These are phyloP conservation scores for Kradibia gibbosae DNA, from an alignment of 1,140 invertebrate species.

Conservation along the genomic window DNA sequence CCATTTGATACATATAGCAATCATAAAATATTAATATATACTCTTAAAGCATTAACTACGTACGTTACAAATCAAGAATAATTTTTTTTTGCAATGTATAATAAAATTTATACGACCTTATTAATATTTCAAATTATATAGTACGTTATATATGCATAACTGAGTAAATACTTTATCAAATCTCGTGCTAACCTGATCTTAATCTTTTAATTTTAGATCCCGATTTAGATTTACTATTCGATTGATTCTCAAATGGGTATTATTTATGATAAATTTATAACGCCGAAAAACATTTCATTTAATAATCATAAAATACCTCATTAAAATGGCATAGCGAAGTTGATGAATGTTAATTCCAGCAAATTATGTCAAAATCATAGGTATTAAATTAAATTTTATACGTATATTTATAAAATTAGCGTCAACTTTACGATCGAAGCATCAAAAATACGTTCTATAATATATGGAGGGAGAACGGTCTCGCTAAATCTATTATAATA, in stretches of 20 bases:
- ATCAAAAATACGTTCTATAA: not conserved
- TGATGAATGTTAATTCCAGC: constrained; percentile 16
- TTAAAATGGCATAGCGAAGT: constrained; percentile 9
- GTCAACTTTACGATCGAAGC: not conserved
- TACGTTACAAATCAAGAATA: no score
- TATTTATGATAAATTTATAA: constrained; percentile 23
- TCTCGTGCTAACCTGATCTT: not conserved
- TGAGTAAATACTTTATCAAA: not conserved
- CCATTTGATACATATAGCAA: no score
- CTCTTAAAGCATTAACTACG: no score
- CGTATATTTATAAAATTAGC: not conserved
- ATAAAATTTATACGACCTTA: no score
- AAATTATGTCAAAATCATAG: constrained; percentile 11
- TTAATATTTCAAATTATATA: no score
- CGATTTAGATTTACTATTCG: constrained; percentile 18
- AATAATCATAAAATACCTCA: constrained; percentile 3
- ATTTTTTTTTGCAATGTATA: no score
- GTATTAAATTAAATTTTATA: constrained; percentile 15
- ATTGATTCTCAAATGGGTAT: not conserved
- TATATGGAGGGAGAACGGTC: not conserved
- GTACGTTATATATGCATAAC: no score
- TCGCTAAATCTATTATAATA: not conserved
- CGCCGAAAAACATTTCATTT: not conserved
- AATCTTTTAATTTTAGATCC: constrained; percentile 14
- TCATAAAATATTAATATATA: no score